These are phyloP conservation scores for Emydura subglobosa DNA, from an alignment of 2,113 vertebrate species.

Conservation along the genomic window DNA sequence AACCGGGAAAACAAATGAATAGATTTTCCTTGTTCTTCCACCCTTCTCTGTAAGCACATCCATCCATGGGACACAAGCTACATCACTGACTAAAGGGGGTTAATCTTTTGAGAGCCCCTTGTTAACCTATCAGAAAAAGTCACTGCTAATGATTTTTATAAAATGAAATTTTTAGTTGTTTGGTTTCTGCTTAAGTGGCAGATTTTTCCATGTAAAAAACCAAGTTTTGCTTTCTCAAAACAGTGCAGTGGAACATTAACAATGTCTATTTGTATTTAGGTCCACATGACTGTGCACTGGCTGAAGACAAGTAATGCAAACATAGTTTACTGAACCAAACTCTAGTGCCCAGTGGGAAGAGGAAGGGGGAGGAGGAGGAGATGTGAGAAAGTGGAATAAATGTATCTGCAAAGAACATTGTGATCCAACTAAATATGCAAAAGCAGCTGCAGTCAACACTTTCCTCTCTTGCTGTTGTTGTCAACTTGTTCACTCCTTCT, in stretches of 20 bases:
- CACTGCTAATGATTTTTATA: background rate
- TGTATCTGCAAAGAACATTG: background rate
- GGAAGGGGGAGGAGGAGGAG: background rate
- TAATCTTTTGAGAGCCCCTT: background rate
- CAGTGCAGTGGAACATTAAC: background rate
- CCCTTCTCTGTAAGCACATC: background rate
- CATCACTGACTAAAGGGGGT: slow-evolving; percentile 12
- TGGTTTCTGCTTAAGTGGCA: background rate
- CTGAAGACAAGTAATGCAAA: background rate
- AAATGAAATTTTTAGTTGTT: background rate
- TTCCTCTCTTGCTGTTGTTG: background rate
- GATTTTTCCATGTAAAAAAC: background rate
- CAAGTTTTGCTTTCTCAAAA: background rate
- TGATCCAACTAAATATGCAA: background rate
- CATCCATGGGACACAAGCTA: slow-evolving; percentile 32
- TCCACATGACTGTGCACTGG: background rate
- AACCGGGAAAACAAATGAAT: slow-evolving; percentile 46
- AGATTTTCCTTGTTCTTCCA: background rate
- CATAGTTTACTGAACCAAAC: background rate
- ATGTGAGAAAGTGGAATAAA: background rate
- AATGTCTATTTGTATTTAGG: background rate
- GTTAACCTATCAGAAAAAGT: background rate
- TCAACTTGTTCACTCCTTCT: background rate
- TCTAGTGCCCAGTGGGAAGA: background rate
- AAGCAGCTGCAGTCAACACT: background rate